Conservation (phyloP, 2,888 invertebrate species). For the Urechis unicinctus region DNA sequence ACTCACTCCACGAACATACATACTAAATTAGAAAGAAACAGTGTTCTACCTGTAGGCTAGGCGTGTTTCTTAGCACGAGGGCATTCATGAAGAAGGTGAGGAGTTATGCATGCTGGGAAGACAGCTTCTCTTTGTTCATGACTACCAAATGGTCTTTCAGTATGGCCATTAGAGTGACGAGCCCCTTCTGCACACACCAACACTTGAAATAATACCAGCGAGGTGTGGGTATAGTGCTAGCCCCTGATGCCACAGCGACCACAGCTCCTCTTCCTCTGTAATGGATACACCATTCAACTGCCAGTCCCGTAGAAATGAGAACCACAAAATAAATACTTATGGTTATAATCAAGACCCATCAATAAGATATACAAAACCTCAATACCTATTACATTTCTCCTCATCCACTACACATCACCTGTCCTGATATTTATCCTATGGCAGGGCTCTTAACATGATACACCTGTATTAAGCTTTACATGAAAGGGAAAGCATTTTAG, state of each 20-base stretch:
- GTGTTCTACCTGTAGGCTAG: too few species aligned
- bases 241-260: slow-evolving; percentile 83
- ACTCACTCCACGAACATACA: too few species aligned
- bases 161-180: slow-evolving; percentile 62
- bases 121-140: slow-evolving; percentile 62
- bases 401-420: too few species aligned
- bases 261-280: slow-evolving; percentile 67
- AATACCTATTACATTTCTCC: too few species aligned
- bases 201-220: slow-evolving; percentile 16
- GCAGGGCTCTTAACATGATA: too few species aligned
- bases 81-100: slow-evolving; percentile 67
- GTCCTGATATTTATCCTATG: too few species aligned
- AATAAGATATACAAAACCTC: too few species aligned
- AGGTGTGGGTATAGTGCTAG: slow-evolving; percentile 79
- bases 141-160: slow-evolving; percentile 67
- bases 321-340: not conserved
- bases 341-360: too few species aligned
- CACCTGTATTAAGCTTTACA: too few species aligned
- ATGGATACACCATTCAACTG: too few species aligned
- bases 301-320: not conserved
- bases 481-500: too few species aligned
- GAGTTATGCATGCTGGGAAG: slow-evolving; percentile 62
- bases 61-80: slow-evolving; percentile 39
- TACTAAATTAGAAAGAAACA: too few species aligned
- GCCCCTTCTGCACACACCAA: slow-evolving; percentile 4